Conservation (phyloP, 2,113 vertebrate species). For the Nibea albiflora region DNA sequence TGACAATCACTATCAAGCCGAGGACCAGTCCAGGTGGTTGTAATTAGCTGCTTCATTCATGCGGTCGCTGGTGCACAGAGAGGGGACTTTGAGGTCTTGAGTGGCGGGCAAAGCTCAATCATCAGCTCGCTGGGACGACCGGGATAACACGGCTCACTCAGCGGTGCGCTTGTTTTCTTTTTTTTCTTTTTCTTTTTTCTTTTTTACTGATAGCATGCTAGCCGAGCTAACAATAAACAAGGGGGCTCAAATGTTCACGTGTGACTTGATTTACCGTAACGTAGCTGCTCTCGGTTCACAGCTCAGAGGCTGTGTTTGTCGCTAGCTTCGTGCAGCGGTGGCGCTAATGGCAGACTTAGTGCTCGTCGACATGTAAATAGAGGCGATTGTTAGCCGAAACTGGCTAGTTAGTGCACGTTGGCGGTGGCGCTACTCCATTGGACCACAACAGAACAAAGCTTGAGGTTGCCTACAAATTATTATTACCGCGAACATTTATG, state of each 20-base stretch:
- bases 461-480: background rate
- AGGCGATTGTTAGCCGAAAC: background rate
- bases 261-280: accelerated
- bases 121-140: slow-evolving; percentile 52
- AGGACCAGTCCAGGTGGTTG: background rate
- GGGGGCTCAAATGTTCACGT: accelerated
- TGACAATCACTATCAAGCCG: slow-evolving; percentile 17
- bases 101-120: slow-evolving; percentile 63
- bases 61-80: slow-evolving; percentile 35
- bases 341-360: slow-evolving; percentile 3
- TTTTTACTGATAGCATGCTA: slow-evolving; percentile 56
- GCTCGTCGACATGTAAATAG: slow-evolving; percentile 26
- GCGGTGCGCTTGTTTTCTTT: slow-evolving; percentile 68
- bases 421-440: background rate
- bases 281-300: no score
- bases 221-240: slow-evolving; percentile 11
- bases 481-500: background rate
- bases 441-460: no score
- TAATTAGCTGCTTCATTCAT: slow-evolving; percentile 64
- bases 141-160: slow-evolving; percentile 70
- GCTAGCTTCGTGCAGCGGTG: background rate
- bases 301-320: background rate
- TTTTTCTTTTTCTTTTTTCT: no score
- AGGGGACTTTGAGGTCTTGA: slow-evolving; percentile 56
- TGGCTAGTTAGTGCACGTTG: background rate